Evolutionary conservation across 1,140 invertebrate species (phyloP), one percentile per base, ranked within the genome.

Genomic region (Trichonephila clavata): DNA sequence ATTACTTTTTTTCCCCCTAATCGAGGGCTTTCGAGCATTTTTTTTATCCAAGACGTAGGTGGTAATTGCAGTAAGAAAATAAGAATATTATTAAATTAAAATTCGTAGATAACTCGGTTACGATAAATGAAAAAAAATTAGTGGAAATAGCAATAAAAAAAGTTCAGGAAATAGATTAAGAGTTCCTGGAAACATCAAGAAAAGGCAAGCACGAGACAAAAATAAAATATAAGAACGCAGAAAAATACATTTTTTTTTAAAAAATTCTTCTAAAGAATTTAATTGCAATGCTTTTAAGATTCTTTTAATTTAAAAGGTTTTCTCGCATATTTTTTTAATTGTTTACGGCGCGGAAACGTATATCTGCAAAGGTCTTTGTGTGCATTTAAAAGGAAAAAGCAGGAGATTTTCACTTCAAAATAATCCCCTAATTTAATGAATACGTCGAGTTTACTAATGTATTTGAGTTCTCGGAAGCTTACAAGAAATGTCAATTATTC

Each of bases 41-140:
- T 18, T 32, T 77, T 77, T 20, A 24, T 18, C 5, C 13, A 39
- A 18, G 27, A 18, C 10, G 27, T 18, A 7, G 10, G 50, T 13
- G 18, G 32, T 77, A 32, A 77, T 77, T 77, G 27, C 32, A 77
- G 39, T 32, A 27, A 77, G 71, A 77, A 77, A 77, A 77, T 77
- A 77, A 77, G 32, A 18, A 77, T 27, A 77, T 77, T 77, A 77
- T 77, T 77, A 77, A 77, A 77, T 77, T 77, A 27, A 77, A 77
- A 77, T 39, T 27, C 18, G 18, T 27, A 39, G 71, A 16, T 77
- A 77, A 77, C 71, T 77, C 27, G 27, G 71, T 77, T 39, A 77
- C 32, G 16, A 32, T 77, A 16, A 77, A 77, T 77, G 71, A 27
- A 77, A 77, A 77, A 77, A 77, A 32, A 32, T 5, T 18, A 32